Evolutionary conservation across 2,888 invertebrate genomes (phyloP).

Genomic region (Hypselothyrea guttata): DNA sequence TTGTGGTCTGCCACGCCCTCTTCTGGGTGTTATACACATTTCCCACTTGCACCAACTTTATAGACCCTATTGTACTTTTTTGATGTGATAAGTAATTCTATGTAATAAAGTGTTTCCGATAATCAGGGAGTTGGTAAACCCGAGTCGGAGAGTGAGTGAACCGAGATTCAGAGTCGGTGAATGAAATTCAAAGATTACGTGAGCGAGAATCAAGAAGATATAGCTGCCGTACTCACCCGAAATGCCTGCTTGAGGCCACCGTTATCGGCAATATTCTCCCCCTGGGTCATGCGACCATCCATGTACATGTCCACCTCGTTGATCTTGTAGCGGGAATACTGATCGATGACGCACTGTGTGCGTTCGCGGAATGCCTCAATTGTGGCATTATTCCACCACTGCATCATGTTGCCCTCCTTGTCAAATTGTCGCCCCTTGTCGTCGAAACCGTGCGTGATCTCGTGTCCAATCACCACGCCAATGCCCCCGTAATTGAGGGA

Average conservation of each 20-base stretch:
- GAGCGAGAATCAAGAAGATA: too few relatives aligned
- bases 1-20: too few relatives aligned
- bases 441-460: conserved; percentile 92
- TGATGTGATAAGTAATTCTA: too few relatives aligned
- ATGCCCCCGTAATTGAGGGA: conserved; percentile 93
- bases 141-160: too few relatives aligned
- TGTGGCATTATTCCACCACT: conserved; percentile 96
- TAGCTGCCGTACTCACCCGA: conserved; percentile 87
- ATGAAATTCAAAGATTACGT: too few relatives aligned
- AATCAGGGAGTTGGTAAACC: too few relatives aligned
- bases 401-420: conserved; percentile 93
- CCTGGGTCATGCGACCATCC: conserved; percentile 90
- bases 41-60: too few relatives aligned
- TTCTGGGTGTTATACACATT: too few relatives aligned
- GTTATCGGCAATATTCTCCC: conserved; percentile 97
- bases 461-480: conserved; percentile 93
- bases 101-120: too few relatives aligned
- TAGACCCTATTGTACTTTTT: too few relatives aligned
- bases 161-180: too few relatives aligned
- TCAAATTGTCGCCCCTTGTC: conserved; percentile 94
- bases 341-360: conserved; percentile 93
- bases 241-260: conserved; percentile 95
- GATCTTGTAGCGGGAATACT: conserved; percentile 91
- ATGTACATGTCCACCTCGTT: conserved; percentile 89
- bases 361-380: conserved; percentile 90